phyloP scores from a whole-genome alignment of 2,797 vertebrate species.

The Trichosurus vulpecula region DNA sequence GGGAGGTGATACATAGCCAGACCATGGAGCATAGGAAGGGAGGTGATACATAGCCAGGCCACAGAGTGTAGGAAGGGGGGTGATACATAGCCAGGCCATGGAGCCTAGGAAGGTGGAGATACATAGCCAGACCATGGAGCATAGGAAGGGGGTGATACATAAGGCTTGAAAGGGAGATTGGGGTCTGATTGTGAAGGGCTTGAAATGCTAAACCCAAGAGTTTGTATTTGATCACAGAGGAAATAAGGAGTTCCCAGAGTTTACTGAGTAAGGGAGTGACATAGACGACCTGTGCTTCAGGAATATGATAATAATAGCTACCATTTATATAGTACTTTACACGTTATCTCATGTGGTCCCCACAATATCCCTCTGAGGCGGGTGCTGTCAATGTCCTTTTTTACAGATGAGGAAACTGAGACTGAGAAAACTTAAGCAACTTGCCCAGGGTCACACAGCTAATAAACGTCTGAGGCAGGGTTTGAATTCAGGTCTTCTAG shows the following conservation, averaged over 20 bases:
- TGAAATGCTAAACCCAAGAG: neutral
- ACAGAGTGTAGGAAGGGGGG: no score
- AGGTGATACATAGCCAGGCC: neutral
- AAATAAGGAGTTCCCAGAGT: neutral
- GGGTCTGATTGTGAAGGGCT: neutral
- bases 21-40: no score
- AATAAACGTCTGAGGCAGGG: neutral
- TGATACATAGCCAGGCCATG: no score
- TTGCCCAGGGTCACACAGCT: neutral
- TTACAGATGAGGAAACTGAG: neutral
- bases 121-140: no score
- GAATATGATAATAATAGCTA: neutral
- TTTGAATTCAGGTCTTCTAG: neutral
- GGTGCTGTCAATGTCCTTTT: neutral
- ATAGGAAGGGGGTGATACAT: neutral
- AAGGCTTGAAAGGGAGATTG: neutral
- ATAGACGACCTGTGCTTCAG: neutral
- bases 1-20: neutral
- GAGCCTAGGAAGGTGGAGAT: no score
- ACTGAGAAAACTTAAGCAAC: neutral
- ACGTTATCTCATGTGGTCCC: neutral
- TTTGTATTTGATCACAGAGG: neutral
- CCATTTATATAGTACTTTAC: neutral
- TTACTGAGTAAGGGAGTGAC: neutral
- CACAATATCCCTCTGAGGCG: neutral